Base-by-base conservation (phyloP, 2,797 vertebrate genomes). In the Takifugu rubripes region DNA sequence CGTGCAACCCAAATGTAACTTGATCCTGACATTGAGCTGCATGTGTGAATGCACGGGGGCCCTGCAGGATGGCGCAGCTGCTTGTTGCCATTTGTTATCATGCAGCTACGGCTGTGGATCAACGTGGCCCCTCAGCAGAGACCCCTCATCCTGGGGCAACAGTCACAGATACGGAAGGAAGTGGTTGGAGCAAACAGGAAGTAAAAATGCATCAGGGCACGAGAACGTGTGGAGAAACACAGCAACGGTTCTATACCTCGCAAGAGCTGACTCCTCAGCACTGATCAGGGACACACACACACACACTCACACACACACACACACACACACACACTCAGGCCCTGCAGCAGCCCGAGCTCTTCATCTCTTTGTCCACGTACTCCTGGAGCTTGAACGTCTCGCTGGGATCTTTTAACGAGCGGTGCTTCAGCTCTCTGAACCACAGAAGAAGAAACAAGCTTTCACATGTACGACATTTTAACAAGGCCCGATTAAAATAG, bases 301-400 rank as follows among this genome's bases (percentile, higher is more conserved):
- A 59, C 26, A 47, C 50, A 58, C 33, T 71, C 27, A 52, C 27
- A 14, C 43, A 52, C n/a, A 48, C 51, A 58, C 36, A 72, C 29
- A 50, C 26, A 15, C 44, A 50, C 16, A 61, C 16, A 56, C 40
- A 76, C 52, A 49, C 54, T 59, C 79, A 89, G 66, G 89, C 88
- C 56, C 83, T 84, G 87, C 95, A 98, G 91, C 95, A 97, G 52
- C 93, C 90, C 0, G 88, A 66, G 15, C 90, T 88, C 65, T 84
- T 93, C 72, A 92, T 93, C 79, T 96, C 94, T 70, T 92, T 92
- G 85, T 90, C 91, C 45, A 98, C 90, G 0, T 95, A 98, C 68
- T 97, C 96, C 0, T 97, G 95, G 46, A 97, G 93, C 76, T 87
- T 93, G 80, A 98, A 98, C 82, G 74, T 93, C 74, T 96, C 94